phyloP scores from a whole-genome alignment of 2,797 vertebrate genomes.

The Avahi laniger region DNA sequence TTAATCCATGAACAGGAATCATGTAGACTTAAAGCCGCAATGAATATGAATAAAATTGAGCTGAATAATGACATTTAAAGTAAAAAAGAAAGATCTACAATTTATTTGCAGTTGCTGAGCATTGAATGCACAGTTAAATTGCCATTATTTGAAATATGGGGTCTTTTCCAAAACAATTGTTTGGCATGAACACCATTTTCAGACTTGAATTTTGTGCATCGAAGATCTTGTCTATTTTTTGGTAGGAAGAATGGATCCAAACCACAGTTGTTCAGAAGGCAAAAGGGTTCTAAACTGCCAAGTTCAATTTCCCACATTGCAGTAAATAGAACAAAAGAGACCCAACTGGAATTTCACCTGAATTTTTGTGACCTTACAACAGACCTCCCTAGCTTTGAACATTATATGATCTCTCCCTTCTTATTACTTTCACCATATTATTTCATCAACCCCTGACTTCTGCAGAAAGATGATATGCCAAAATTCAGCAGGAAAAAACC shows the following conservation, averaged over 20 bases:
- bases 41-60: slow-evolving; percentile 67
- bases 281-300: slow-evolving; percentile 28
- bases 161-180: slow-evolving; percentile 64
- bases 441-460: slow-evolving; percentile 49
- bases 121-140: slow-evolving; percentile 66
- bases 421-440: slow-evolving; percentile 49
- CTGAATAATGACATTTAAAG: slow-evolving; percentile 68
- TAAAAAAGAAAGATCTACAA: slow-evolving; percentile 66
- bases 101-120: slow-evolving; percentile 63
- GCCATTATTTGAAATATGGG: slow-evolving; percentile 64
- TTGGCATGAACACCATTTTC: slow-evolving; percentile 54
- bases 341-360: slow-evolving; percentile 45
- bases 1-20: slow-evolving; percentile 67
- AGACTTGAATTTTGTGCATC: slow-evolving; percentile 56
- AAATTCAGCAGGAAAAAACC: slow-evolving; percentile 3
- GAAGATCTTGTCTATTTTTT: slow-evolving; percentile 46
- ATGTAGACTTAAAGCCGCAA: slow-evolving; percentile 34
- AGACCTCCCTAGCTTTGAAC: slow-evolving; percentile 31
- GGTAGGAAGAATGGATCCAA: slow-evolving; percentile 46
- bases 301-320: slow-evolving; percentile 39
- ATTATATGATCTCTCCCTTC: slow-evolving; percentile 4
- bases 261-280: slow-evolving; percentile 35
- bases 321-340: slow-evolving; percentile 53
- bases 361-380: neutral
- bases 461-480: slow-evolving; percentile 36